phyloP scores from a whole-genome alignment of 2,797 vertebrate species.

The Anas flavirostris region DNA sequence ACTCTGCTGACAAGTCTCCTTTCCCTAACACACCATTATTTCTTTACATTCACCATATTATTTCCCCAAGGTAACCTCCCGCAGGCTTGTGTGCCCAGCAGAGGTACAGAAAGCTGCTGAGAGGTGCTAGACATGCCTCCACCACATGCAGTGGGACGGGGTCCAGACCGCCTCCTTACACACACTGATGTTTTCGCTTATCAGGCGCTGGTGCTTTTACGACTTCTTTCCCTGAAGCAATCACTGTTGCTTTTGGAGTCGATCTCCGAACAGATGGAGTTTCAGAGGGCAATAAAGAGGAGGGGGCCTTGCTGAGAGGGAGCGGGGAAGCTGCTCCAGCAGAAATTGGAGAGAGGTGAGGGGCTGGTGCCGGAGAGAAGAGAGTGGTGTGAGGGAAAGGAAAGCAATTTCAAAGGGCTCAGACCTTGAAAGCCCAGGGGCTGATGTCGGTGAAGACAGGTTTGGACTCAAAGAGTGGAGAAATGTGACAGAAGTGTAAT shows the following conservation, averaged over 20 bases:
- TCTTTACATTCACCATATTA: not conserved
- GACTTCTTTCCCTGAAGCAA: not conserved
- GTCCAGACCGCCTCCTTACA: not conserved
- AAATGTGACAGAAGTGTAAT: not conserved
- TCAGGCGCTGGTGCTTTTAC: not conserved
- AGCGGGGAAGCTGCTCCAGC: not conserved
- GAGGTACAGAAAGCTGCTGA: not conserved
- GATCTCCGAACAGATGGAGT: not conserved
- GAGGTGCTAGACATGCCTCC: not conserved
- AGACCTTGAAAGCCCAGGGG: not conserved
- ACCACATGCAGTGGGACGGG: not conserved
- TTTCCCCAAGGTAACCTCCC: not conserved
- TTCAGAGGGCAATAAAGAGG: not conserved
- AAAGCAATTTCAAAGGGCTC: not conserved
- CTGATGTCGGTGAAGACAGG: not conserved
- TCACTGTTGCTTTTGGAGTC: not conserved
- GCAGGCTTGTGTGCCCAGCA: rapidly evolving
- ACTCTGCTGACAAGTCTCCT: not conserved
- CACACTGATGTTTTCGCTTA: not conserved
- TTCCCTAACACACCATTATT: not conserved
- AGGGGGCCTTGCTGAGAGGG: not conserved
- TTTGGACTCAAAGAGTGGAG: not conserved
- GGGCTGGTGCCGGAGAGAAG: not conserved
- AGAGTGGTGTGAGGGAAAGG: not conserved
- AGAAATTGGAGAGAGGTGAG: not conserved